Evolutionary conservation across 1,140 invertebrate genomes (phyloP).

Genomic region (Drosophila azteca): DNA sequence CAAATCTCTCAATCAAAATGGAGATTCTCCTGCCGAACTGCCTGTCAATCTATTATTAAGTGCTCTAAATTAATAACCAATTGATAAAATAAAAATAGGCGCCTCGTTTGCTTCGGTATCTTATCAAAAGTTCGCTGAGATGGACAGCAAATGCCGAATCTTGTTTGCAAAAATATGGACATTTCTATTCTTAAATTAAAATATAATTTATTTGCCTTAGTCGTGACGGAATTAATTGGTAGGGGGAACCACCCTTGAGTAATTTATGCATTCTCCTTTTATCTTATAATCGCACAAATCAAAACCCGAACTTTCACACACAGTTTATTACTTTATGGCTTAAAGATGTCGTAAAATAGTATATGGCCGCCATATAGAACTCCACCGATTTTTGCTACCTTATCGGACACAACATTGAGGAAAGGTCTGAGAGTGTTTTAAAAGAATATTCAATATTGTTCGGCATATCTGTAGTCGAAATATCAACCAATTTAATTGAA

Average conservation of each 20-base stretch:
- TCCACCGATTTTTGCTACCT: no score
- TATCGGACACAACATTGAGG: no score
- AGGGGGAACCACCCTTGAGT: neutral
- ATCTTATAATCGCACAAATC: no score
- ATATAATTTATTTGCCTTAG: neutral
- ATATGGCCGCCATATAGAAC: conserved; percentile 1
- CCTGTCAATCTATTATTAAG: conserved; percentile 29
- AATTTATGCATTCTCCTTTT: no score
- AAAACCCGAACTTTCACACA: no score
- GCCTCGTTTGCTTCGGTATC: conserved; percentile 1
- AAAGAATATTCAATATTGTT: no score
- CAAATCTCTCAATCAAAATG: conserved; percentile 14
- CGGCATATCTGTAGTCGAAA: no score
- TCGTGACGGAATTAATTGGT: conserved; percentile 8
- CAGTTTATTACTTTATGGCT: no score
- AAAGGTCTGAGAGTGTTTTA: no score
- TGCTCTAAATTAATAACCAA: conserved; percentile 32
- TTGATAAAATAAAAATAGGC: conserved; percentile 6
- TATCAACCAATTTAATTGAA: no score
- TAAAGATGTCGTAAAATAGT: neutral
- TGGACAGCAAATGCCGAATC: conserved; percentile 41
- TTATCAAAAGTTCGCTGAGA: conserved; percentile 28
- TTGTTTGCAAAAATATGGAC: conserved; percentile 17
- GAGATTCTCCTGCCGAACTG: conserved; percentile 18
- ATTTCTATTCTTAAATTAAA: conserved; percentile 13